Evolutionary conservation across 2,888 invertebrate species (phyloP).

Genomic region (Geophilus truncorum): DNA sequence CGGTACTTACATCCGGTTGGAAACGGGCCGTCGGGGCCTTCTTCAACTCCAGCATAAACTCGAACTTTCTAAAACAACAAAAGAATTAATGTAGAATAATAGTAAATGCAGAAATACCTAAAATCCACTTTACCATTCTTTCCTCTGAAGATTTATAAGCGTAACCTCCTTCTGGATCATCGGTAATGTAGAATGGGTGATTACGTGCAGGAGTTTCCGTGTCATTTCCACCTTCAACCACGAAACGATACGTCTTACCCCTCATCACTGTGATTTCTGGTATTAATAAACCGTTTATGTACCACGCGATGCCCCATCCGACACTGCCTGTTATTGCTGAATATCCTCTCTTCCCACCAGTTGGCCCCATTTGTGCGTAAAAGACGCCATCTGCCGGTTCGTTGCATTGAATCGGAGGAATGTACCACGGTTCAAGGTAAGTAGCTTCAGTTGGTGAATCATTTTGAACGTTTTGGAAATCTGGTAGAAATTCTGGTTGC

Average conservation of each 20-base stretch:
- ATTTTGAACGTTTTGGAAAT: no score
- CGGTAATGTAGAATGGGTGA: constrained; percentile 85
- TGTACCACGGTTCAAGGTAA: constrained; percentile 60
- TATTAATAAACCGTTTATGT: constrained; percentile 81
- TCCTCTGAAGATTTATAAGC: constrained; percentile 76
- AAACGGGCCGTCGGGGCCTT: constrained; percentile 61
- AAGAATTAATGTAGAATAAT: background rate
- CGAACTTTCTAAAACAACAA: constrained; percentile 59
- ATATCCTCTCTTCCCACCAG: constrained; percentile 74
- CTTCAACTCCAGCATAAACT: constrained; percentile 75
- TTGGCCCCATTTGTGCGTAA: constrained; percentile 87
- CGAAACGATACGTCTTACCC: constrained; percentile 77
- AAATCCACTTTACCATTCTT: constrained; percentile 64
- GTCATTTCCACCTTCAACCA: constrained; percentile 78
- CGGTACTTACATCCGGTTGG: constrained; percentile 59
- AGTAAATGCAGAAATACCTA: no score
- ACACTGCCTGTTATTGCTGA: constrained; percentile 79
- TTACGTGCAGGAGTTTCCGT: constrained; percentile 72
- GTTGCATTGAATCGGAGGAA: constrained; percentile 80
- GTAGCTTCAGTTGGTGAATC: no score
- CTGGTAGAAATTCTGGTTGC: no score
- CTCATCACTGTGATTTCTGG: constrained; percentile 84
- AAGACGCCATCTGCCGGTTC: constrained; percentile 87
- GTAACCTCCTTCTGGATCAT: constrained; percentile 86
- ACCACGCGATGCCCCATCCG: constrained; percentile 91